A percentile compares a stretch with the other conserved stretches of the same genome.
phyloP scores from a whole-genome alignment of 2,113 vertebrate genomes.

The Zosterops lateralis region DNA sequence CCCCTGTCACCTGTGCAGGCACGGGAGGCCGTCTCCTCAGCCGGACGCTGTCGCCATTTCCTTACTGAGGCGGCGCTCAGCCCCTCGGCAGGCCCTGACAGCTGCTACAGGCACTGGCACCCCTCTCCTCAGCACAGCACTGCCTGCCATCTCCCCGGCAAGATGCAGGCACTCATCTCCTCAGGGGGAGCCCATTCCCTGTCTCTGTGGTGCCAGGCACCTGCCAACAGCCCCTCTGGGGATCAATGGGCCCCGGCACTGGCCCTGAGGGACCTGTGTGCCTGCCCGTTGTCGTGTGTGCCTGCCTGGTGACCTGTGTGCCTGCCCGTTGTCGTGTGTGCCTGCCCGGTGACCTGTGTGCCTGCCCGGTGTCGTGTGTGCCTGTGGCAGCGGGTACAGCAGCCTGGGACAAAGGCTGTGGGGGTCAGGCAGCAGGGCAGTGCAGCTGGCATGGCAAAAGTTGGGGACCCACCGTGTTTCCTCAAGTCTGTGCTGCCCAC shows the following conservation, averaged over 20 bases:
- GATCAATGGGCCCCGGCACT: accelerated
- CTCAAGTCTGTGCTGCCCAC: background rate
- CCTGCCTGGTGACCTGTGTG: background rate
- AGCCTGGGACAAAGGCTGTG: background rate
- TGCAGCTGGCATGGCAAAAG: background rate
- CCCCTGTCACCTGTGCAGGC: accelerated
- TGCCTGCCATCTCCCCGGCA: background rate
- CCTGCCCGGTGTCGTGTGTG: background rate
- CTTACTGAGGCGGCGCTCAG: accelerated
- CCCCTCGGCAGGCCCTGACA: background rate
- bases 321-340: background rate
- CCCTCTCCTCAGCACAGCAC: background rate
- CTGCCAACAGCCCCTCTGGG: background rate
- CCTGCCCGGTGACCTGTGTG: background rate
- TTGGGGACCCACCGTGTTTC: background rate
- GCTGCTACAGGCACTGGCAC: background rate
- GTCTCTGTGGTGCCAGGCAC: background rate
- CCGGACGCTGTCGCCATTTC: background rate
- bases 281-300: background rate
- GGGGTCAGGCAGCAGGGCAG: background rate
- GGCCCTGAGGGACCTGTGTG: background rate
- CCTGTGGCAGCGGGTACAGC: accelerated
- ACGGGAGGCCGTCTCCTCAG: background rate
- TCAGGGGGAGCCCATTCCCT: background rate
- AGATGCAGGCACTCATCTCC: background rate